Evolutionary conservation across 2,113 vertebrate genomes (phyloP).

Genomic region (Accipiter cooperii): DNA sequence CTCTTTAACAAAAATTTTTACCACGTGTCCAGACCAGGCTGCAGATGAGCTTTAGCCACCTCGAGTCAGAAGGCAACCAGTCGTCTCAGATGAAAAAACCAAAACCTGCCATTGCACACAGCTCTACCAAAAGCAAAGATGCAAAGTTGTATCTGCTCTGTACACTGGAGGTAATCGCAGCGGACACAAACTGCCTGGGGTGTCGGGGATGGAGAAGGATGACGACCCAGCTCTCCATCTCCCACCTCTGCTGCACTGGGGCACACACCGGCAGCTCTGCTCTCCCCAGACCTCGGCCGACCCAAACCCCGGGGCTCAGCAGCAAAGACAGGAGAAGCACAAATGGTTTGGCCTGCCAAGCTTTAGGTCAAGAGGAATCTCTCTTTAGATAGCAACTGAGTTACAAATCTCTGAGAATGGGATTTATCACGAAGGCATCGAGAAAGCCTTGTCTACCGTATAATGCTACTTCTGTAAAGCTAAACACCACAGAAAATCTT

Average conservation of each 20-base stretch:
- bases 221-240: not conserved
- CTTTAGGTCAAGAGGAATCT: not conserved
- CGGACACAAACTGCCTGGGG: not conserved
- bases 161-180: not conserved
- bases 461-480: not conserved
- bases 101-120: not conserved
- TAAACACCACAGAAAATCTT: not conserved
- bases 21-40: fast-evolving
- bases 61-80: not conserved
- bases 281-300: not conserved
- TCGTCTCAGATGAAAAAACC: not conserved
- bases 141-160: not conserved
- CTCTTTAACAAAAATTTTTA: not conserved
- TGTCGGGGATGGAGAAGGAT: not conserved
- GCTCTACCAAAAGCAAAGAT: not conserved
- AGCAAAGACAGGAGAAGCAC: not conserved
- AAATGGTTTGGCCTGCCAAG: not conserved
- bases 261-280: not conserved
- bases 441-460: not conserved
- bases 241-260: not conserved
- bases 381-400: not conserved
- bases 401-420: not conserved
- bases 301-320: not conserved
- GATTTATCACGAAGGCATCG: fast-evolving
- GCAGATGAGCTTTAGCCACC: not conserved